These are phyloP conservation scores for Mormoops blainvillei DNA, from an alignment of 2,113 vertebrate genomes.

Conservation along the genomic window DNA sequence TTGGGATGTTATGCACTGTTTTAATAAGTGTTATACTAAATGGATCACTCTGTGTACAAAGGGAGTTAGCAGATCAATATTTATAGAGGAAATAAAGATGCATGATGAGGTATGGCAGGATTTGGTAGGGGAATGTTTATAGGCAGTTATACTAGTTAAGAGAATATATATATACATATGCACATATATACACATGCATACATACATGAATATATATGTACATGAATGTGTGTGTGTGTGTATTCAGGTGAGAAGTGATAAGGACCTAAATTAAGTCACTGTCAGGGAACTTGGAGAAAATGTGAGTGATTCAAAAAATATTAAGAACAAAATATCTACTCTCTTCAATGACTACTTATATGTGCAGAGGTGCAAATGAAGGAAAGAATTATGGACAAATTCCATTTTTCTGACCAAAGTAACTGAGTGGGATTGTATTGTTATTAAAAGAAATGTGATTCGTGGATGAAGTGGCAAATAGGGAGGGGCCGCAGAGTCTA, in stretches of 20 bases:
- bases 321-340: background rate
- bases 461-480: background rate
- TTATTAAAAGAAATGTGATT: background rate
- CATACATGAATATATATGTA: too few relatives aligned
- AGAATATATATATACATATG: background rate
- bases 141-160: background rate
- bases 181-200: too few relatives aligned
- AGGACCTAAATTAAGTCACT: background rate
- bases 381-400: background rate
- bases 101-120: background rate
- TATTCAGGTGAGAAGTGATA: background rate
- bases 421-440: background rate
- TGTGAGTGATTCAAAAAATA: background rate
- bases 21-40: background rate
- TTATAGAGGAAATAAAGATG: background rate
- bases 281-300: background rate
- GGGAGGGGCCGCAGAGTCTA: background rate
- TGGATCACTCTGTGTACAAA: background rate
- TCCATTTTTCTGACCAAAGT: background rate
- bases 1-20: background rate
- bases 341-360: background rate
- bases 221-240: too few relatives aligned
- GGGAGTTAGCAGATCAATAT: background rate
- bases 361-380: background rate
- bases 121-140: background rate